These are phyloP conservation scores for Nephrotoma flavescens DNA, from an alignment of 2,888 invertebrate species.

Conservation along the genomic window DNA sequence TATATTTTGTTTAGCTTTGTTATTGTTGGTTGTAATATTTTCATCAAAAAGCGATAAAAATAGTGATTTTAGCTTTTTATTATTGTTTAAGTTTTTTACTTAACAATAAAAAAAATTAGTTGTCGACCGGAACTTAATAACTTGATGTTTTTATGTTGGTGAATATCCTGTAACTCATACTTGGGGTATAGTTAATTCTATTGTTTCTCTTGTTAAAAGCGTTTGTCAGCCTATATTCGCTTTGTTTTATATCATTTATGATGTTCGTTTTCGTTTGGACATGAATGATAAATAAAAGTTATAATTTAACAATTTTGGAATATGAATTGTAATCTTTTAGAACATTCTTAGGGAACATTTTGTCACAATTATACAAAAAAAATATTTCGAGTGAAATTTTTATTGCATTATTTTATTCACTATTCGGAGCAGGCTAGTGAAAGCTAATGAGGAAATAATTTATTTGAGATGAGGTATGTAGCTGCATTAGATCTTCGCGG, in stretches of 20 bases:
- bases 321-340: no score
- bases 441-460: no score
- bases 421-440: no score
- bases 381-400: no score
- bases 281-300: neutral
- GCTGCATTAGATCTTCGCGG: no score
- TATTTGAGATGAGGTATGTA: no score
- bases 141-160: slow-evolving; percentile 4
- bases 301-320: neutral
- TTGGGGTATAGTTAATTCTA: neutral
- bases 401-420: no score
- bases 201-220: neutral
- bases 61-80: neutral
- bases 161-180: slow-evolving; percentile 2
- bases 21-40: neutral
- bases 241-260: neutral
- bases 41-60: slow-evolving; percentile 3
- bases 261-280: neutral
- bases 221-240: neutral
- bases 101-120: slow-evolving; percentile 2
- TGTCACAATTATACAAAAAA: no score
- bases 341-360: no score
- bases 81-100: neutral
- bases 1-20: neutral
- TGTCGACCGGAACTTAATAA: slow-evolving; percentile 4